phyloP scores from a whole-genome alignment of 2,113 vertebrate species.

The Tachysurus vachellii region DNA sequence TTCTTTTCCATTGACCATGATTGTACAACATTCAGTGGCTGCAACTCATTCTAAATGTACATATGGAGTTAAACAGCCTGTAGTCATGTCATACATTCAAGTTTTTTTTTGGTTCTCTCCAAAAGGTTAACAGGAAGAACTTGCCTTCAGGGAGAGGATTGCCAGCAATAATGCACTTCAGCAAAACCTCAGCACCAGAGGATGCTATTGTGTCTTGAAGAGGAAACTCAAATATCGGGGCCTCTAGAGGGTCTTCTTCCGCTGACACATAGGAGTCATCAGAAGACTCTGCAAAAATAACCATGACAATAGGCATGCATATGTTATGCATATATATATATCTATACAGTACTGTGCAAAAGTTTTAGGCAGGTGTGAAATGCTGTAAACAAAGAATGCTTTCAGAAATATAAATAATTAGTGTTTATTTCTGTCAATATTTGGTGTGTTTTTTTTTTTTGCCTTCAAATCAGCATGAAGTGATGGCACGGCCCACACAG shows the following conservation, averaged over 20 bases:
- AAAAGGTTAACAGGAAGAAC: slow-evolving; percentile 18
- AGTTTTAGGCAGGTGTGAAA: too few species aligned
- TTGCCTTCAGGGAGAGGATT: slow-evolving; percentile 89
- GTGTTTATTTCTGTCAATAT: too few species aligned
- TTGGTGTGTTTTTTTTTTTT: too few species aligned
- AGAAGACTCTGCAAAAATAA: slow-evolving; percentile 82
- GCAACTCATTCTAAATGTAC: neutral
- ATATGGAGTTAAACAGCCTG: neutral
- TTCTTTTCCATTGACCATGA: neutral
- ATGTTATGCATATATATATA: too few species aligned
- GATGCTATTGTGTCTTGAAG: slow-evolving; percentile 80
- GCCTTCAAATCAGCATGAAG: too few species aligned
- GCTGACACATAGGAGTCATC: slow-evolving; percentile 97
- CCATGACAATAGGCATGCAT: slow-evolving; percentile 7
- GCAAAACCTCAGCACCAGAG: slow-evolving; percentile 81
- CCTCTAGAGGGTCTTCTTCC: slow-evolving; percentile 91
- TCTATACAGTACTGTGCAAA: too few species aligned
- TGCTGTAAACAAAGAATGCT: too few species aligned
- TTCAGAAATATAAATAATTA: too few species aligned
- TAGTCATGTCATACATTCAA: neutral
- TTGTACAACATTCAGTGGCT: neutral
- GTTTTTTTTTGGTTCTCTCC: neutral
- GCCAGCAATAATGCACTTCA: slow-evolving; percentile 89
- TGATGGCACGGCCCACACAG: too few species aligned
- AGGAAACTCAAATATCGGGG: slow-evolving; percentile 90